These are phyloP conservation scores for Phrynosoma platyrhinos DNA, from an alignment of 2,113 vertebrate species.

Conservation along the genomic window DNA sequence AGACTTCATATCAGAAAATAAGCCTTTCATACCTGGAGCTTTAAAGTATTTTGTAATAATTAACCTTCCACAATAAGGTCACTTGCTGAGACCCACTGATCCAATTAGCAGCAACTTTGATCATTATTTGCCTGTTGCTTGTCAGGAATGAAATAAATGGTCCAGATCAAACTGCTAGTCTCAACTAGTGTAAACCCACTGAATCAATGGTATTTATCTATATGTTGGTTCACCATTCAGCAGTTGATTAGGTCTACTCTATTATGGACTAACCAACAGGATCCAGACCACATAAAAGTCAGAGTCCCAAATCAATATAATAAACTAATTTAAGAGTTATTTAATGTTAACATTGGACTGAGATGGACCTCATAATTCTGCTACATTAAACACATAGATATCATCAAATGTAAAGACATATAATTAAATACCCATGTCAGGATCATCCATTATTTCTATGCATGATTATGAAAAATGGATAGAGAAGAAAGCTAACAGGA, in stretches of 20 bases:
- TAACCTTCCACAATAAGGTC: neutral
- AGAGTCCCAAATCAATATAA: conserved; percentile 24
- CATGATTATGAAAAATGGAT: too few species aligned
- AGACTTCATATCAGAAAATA: neutral
- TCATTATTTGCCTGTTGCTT: conserved; percentile 8
- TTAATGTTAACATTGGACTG: neutral
- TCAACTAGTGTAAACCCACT: too few species aligned
- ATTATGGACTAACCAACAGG: neutral
- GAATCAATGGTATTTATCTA: too few species aligned
- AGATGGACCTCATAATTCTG: conserved; percentile 16
- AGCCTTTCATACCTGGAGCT: neutral
- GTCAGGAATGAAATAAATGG: neutral
- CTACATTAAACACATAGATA: neutral
- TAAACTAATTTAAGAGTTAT: conserved; percentile 38
- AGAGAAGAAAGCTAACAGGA: too few species aligned
- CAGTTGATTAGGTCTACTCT: too few species aligned
- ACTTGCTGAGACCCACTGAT: neutral
- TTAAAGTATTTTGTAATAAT: neutral
- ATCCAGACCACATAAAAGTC: too few species aligned
- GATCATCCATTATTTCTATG: too few species aligned
- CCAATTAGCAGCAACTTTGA: neutral
- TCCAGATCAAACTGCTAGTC: too few species aligned
- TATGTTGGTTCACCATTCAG: too few species aligned
- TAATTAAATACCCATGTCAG: too few species aligned
- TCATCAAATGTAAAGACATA: too few species aligned